Evolutionary conservation across 2,797 vertebrate genomes (phyloP), one percentile per base, ranked within the genome.

Genomic region (Danio albolineatus): DNA sequence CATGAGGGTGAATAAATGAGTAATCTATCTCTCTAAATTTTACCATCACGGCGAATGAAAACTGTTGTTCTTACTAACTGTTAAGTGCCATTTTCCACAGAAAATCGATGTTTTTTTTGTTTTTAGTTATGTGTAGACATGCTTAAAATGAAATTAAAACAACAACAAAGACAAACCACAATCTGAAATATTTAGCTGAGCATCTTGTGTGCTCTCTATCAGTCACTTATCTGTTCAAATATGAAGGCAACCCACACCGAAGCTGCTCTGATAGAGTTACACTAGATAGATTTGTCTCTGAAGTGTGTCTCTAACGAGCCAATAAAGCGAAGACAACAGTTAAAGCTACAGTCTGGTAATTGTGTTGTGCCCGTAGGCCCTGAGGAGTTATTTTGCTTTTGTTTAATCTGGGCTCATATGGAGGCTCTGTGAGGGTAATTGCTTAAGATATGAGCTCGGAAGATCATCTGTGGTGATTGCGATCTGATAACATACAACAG

Each of bases 381-480:
- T 9, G 1, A 60, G 28, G 28, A 43, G 10, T 2, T 28, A 28
- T 28, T 28, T 28, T 28, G 28, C 28, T 28, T 28, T 28, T 28
- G 10, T 41, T 10, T 53, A 12, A 19, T 54, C n/a, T 9, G 10
- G 41, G 67, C 19, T 54, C 6, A 9, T 21, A 16, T 16, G 13
- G 10, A 19, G 4, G 7, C 10, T 16, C 70, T 59, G 70, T 61
- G 57, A 38, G 72, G 6, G 21, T 60, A 73, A 73, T 49, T 54
- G 49, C 67, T 53, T 28, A 39, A 70, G 28, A 53, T 70, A 70
- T 70, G 67, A 70, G 49, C 36, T 70, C 28, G 19, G 10, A 4
- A 19, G 67, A 54, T 70, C 41, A 54, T 70, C 67, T 54, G 4
- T 19, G 67, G 16, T 41, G 49, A 54, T 70, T 70, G 36, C 36